Base-by-base conservation (phyloP, 2,113 vertebrate species). In the Ramphastos sulfuratus region DNA sequence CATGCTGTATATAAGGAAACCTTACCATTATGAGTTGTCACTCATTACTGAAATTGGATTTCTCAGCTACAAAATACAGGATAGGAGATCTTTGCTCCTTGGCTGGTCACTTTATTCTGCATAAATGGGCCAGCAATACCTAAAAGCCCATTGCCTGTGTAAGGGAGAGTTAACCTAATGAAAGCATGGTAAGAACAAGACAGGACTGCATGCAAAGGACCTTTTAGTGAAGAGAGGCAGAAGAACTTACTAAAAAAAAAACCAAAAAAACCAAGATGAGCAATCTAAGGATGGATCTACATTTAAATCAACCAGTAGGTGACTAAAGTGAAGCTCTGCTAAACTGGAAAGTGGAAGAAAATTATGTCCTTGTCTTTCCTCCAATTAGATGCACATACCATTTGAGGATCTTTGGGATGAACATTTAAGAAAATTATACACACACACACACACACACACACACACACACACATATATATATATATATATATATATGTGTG, bases 341-440 rank as follows among this genome's bases (percentile, higher is more conserved):
- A 30, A 15, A 9, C 13, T 81, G 23, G 15, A 52, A 81, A 78
- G 74, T 0, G 4, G 28, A 92, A 9, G 31, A 76, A 52, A 71
- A 64, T 2, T 1, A 2, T 13, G 11, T 25, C 12, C 4, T 88
- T 0, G 0, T 12, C 18, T n/a, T 3, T 80, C 2, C 7, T 30
- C 10, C 18, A 59, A 28, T 18, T 15, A 64, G 5, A 9, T 58
- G 9, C 3, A 44, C 27, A 6, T 1, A 2, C 6, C 48, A 19
- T 61, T 31, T 30, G 17, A 52, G 8, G 13, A 39, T 23, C 25
- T 90, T 69, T 44, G 37, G 61, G 28, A 5, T 39, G 16, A 83
- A 58, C 1, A 24, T 60, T 79, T 52, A 16, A 46, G 28, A 67
- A 17, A 52, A 37, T 25, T 21, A 4, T 6, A 48, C 59, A 42